Conservation (phyloP, 1,140 invertebrate genomes). For the Antheraea pernyi region DNA sequence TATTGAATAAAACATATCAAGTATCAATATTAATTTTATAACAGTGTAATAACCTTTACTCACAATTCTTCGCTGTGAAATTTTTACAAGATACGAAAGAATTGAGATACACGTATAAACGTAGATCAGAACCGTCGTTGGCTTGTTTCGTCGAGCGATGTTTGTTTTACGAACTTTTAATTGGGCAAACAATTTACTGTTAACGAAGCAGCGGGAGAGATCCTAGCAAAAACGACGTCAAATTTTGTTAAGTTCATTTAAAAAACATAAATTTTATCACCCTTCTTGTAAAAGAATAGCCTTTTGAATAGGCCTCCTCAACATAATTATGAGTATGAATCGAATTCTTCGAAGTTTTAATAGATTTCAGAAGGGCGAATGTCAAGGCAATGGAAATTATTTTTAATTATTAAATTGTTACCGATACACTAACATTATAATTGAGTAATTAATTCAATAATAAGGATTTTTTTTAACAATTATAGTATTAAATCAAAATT, state of each 20-base stretch:
- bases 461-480: too few species aligned
- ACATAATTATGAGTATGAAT: not conserved
- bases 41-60: not conserved
- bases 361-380: not conserved
- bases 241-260: constrained; percentile 17
- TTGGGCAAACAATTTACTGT: constrained; percentile 61
- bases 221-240: constrained; percentile 34
- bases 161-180: constrained; percentile 60
- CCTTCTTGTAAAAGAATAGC: not conserved
- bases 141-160: constrained; percentile 30
- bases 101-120: not conserved
- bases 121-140: constrained; percentile 15
- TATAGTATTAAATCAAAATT: too few species aligned
- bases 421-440: too few species aligned
- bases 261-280: constrained; percentile 8
- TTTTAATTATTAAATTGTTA: too few species aligned
- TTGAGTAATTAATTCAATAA: too few species aligned
- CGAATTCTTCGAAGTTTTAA: not conserved
- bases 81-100: not conserved
- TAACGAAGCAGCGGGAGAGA: constrained; percentile 49
- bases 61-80: not conserved
- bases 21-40: not conserved
- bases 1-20: too few species aligned
- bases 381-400: too few species aligned
- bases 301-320: not conserved